Percentiles rank a stretch among this genome's conserved stretches.
Evolutionary conservation across 2,888 invertebrate genomes (phyloP).

Genomic region (Pseudococcus jackbeardsleyi): DNA sequence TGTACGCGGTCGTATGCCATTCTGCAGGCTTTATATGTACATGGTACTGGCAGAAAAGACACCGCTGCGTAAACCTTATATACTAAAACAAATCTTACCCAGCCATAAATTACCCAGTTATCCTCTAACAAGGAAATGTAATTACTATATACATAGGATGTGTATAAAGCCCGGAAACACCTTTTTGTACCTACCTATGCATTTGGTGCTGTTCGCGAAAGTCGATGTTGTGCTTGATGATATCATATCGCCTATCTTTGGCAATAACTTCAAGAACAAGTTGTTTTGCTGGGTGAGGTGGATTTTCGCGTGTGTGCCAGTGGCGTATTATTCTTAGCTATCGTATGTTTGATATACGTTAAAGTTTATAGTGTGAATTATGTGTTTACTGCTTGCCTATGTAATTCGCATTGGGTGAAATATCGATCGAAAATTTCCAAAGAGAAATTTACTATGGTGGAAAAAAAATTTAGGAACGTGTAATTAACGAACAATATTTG

Average conservation of each 20-base stretch:
- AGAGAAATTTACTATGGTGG: background rate
- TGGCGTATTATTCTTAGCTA: background rate
- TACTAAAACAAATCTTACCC: background rate
- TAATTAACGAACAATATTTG: too few relatives aligned
- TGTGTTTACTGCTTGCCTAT: background rate
- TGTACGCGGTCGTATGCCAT: constrained; percentile 5
- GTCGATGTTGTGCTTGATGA: background rate
- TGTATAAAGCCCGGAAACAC: constrained; percentile 29
- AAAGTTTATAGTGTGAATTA: background rate
- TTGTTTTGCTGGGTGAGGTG: background rate
- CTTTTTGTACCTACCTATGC: constrained; percentile 34
- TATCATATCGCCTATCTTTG: constrained; percentile 3
- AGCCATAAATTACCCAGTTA: constrained; percentile 27
- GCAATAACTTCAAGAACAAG: constrained; percentile 10
- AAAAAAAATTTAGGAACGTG: too few relatives aligned
- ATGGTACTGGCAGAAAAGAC: background rate
- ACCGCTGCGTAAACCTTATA: background rate
- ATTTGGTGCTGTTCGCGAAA: background rate
- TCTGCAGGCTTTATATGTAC: background rate
- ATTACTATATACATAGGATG: constrained; percentile 37
- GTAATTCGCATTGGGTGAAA: background rate
- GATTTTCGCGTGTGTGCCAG: background rate
- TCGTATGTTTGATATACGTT: background rate
- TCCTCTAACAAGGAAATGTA: constrained; percentile 51
- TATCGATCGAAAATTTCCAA: background rate